Base-by-base conservation (phyloP, 2,113 vertebrate genomes). In the Struthidea cinerea region DNA sequence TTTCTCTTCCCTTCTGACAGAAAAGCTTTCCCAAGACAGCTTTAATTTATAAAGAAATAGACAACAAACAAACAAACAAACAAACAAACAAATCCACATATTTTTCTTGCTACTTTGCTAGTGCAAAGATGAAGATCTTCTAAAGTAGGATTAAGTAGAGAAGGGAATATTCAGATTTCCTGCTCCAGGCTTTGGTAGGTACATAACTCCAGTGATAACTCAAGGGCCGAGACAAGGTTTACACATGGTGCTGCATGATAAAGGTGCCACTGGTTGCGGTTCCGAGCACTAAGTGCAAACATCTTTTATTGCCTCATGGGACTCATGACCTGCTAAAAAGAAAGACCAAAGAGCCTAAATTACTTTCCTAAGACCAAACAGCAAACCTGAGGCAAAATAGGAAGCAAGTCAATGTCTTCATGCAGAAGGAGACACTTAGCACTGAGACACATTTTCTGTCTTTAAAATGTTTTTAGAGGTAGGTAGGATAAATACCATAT, bases 201-300 rank as follows among this genome's bases (percentile, higher is more conserved):
- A 7, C 47, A 7, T n/a, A 47, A 60, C 9, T 47, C 24, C 24
- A 47, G 2, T 16, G n/a, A 3, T n/a, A 57, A 53, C 23, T 50
- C 8, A 86, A 61, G 41, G 16, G 17, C 13, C 11, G 16, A 56
- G 53, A n/a, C 12, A 69, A 83, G 30, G 15, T 26, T 88, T 86
- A 55, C 8, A 33, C 23, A 7, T 21, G 18, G 4, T 13, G 24
- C 47, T 59, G 18, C 26, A 55, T 41, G 30, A 65, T 46, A 61
- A 18, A 90, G 20, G 32, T 49, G n/a, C 26, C 57, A 69, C 53
- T 5, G 7, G 2, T 13, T 93, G 77, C 0, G 0, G 49, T 77
- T 59, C 52, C 69, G 50, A 88, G 7, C 46, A 69, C 23, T 37
- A 69, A 69, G 13, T 32, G 41, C 37, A 68, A 90, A 41, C 26